These are phyloP conservation scores for Ceyx cyanopectus DNA, from an alignment of 2,113 vertebrate species.

Conservation along the genomic window DNA sequence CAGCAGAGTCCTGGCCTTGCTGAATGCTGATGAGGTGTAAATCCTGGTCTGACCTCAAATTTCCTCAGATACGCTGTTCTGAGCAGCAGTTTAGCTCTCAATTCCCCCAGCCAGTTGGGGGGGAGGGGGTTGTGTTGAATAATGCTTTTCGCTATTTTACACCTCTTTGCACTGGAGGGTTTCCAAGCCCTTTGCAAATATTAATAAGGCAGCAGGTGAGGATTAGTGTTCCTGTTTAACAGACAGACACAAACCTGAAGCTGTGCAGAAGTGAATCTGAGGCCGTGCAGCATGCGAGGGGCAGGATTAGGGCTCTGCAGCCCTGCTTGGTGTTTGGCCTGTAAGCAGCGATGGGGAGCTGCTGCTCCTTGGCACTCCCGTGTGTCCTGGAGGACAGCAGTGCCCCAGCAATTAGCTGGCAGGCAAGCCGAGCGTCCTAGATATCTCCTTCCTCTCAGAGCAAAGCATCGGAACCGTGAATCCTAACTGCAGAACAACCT, in stretches of 20 bases:
- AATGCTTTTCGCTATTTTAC: not conserved
- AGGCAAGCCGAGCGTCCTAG: not conserved
- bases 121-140: not conserved
- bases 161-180: not conserved
- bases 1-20: not conserved
- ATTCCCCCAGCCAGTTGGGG: not conserved
- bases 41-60: not conserved
- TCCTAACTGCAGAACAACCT: not conserved
- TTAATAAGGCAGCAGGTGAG: not conserved
- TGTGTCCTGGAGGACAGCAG: not conserved
- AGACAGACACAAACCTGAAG: not conserved
- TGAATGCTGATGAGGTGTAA: not conserved
- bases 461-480: fast-evolving
- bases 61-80: not conserved
- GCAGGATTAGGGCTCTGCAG: not conserved
- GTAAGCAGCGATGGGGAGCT: not conserved
- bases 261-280: not conserved
- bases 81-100: not conserved
- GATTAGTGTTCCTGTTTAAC: not conserved
- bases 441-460: not conserved
- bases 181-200: not conserved
- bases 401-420: not conserved
- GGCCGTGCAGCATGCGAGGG: fast-evolving
- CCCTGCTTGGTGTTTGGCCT: not conserved
- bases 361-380: not conserved